Evolutionary conservation across 2,888 invertebrate species (phyloP), one percentile per base, ranked within the genome.

Genomic region (Archips crataeganus): DNA sequence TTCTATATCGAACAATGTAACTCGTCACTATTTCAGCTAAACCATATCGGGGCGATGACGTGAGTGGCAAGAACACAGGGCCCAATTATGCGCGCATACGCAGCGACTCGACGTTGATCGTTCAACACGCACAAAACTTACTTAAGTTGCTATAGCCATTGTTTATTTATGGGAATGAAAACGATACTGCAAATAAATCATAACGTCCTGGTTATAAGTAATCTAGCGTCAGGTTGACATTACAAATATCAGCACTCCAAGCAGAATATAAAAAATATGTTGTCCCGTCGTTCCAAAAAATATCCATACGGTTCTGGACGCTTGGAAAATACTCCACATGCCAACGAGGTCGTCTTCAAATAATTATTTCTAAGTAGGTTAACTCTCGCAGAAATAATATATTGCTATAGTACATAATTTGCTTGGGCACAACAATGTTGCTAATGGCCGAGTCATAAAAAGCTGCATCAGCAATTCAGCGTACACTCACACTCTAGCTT

Each of bases 61-160:
- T 83, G 82, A 83, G 77, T 83, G 79, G 78, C 78, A 82, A 86
- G 84, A 84, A 82, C 84, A 78, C 74, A 78, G 68, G 75, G 78
- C 79, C 81, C 82, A 70, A 75, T 54, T 72, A 13, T 5, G 62
- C 11, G 47, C 32, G 39, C 54, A 10, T 6, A 10, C 45, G 32
- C 11, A 23, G 57, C 32, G 3, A 32, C 32, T 57, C 3, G 32
- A 32, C 23, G 23, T 57, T 32, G 57, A 23, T 32, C 39, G 2
- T 32, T 32, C 32, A 11, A 32, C 13, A 11, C 57, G 32, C 57
- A 57, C 8, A 54, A 54, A 15, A 8, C 54, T 11, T 4, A 32
- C 57, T 32, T 3, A 5, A 49, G 23, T 9, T 54, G 15, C 6
- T n/a, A 2, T 54, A 54, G 5, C 23, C 9, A 15, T 54, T 54